phyloP scores from a whole-genome alignment of 2,797 vertebrate genomes.

The Sebastes iracundus region DNA sequence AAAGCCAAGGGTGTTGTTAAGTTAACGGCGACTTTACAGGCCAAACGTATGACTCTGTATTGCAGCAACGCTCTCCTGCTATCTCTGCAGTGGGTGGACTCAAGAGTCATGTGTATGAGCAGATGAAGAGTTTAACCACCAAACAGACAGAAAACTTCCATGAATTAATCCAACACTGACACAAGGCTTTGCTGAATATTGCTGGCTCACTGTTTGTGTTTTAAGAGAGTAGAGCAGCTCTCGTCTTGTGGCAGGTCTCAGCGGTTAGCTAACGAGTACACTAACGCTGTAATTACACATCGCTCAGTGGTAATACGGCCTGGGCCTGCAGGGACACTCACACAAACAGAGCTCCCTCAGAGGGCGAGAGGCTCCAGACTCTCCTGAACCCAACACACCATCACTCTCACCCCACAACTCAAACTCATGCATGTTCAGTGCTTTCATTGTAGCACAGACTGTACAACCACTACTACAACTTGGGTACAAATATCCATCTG shows the following conservation, averaged over 20 bases:
- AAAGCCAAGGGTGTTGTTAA: slow-evolving; percentile 33
- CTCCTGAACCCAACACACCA: not conserved
- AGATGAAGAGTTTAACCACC: not conserved
- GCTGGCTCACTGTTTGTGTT: not conserved
- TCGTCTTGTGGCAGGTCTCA: not conserved
- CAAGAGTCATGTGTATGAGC: not conserved
- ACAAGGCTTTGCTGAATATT: not conserved
- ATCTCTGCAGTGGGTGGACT: not conserved
- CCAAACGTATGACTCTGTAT: slow-evolving; percentile 1
- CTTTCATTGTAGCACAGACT: not conserved
- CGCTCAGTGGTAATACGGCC: not conserved
- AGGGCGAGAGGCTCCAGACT: not conserved
- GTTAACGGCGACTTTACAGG: not conserved
- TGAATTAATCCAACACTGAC: rapidly evolving
- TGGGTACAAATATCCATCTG: not conserved
- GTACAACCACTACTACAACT: not conserved
- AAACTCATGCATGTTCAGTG: not conserved
- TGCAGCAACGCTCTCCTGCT: not conserved
- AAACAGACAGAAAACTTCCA: not conserved
- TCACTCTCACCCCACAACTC: not conserved
- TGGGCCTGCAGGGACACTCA: slow-evolving; percentile 18
- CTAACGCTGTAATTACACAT: slow-evolving; percentile 26
- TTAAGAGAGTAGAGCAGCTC: not conserved
- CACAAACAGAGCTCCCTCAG: slow-evolving; percentile 38
- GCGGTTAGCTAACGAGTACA: slow-evolving; percentile 7